Evolutionary conservation across 2,888 invertebrate species (phyloP), one percentile per base, ranked within the genome.

Genomic region (Lasioglossum malachurum): DNA sequence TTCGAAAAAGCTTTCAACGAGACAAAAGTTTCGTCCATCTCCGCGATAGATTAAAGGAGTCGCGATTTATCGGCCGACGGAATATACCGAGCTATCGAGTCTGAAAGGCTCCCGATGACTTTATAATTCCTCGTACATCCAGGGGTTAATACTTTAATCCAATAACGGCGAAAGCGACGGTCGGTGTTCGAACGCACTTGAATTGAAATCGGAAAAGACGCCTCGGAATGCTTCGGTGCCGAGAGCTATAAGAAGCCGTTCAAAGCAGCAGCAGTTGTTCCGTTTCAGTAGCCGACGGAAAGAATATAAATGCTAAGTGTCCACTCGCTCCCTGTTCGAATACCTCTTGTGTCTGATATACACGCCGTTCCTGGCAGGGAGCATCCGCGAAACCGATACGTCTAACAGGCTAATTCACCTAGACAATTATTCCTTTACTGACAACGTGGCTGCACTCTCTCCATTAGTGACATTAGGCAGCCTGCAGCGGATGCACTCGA

Each of bases 391-490:
- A 69, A 77, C 75, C 49, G 71, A 72, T 31, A 35, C 16, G 67
- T 64, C 46, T 76, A 75, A 75, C 75, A 69, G 53, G 46, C 75
- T 81, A 89, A 83, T 86, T 83, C 81, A 35, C 78, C 75, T 31
- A 71, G 78, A 83, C 80, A 87, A 88, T 89, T 88, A 90, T 88
- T 86, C 78, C 74, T 75, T 71, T 31, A 64, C 71, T 35, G 71
- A 53, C 57, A 71, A 72, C 74, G 38, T 41, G 53, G n/a, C 75
- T 53, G 74, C 75, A 83, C 80, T 80, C 81, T 78, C 89, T 86
- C 89, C 91, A 91, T 90, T 91, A 90, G 83, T 67, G 79, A 83
- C 71, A 87, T 89, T 91, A 89, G 82, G 46, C 74, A 49, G 14
- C 73, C 78, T 27, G 49, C 69, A 71, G 81, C 67, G 69, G 89